Evolutionary conservation across 2,888 invertebrate genomes (phyloP).

Genomic region (Aromia moschata): DNA sequence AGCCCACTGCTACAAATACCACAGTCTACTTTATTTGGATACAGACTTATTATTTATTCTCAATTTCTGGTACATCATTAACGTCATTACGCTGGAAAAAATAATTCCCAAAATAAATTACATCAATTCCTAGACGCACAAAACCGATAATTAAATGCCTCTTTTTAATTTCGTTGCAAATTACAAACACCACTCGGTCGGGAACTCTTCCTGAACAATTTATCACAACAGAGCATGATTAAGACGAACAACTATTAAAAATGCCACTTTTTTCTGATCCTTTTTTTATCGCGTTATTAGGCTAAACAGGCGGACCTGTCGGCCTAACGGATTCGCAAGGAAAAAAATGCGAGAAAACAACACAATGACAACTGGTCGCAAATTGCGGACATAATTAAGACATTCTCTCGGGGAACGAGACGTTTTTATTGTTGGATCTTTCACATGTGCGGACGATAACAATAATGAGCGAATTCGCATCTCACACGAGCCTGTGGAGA

Average conservation of each 20-base stretch:
- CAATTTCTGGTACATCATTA: no score
- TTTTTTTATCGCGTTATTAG: no score
- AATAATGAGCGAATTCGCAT: not conserved
- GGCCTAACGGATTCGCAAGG: not conserved
- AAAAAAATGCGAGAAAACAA: not conserved
- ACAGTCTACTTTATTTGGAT: no score
- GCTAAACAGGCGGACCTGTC: not conserved
- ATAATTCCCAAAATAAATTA: no score
- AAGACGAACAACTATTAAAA: not conserved
- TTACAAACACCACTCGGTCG: no score
- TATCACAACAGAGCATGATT: not conserved
- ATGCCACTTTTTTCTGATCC: not conserved
- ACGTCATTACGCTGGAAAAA: no score
- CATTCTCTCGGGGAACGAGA: constrained; percentile 6
- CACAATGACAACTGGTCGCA: constrained; percentile 1
- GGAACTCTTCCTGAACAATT: no score
- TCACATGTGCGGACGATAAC: not conserved
- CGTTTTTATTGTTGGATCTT: not conserved
- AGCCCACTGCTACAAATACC: no score
- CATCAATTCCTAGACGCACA: no score
- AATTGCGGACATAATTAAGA: constrained; percentile 7
- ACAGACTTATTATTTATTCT: no score
- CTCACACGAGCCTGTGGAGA: not conserved
- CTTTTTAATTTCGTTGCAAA: no score
- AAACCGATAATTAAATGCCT: no score